Conservation (phyloP, 2,797 vertebrate species). For the Takifugu ocellatus region DNA sequence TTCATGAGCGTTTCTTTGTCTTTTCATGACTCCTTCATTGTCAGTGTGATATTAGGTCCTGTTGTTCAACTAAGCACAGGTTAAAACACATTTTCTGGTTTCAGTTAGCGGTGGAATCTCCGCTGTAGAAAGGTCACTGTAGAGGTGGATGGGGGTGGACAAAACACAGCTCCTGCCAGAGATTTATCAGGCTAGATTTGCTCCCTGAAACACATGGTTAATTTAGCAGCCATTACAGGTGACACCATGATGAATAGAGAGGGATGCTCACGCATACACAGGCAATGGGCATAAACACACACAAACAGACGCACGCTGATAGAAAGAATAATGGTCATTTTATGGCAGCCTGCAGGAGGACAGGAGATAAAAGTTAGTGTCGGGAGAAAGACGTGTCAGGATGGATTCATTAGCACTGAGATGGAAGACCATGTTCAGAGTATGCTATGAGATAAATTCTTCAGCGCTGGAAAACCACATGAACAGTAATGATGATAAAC, state of each 20-base stretch:
- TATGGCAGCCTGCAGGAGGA: constrained; percentile 72
- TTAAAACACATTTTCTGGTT: constrained; percentile 8
- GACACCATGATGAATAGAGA: constrained; percentile 78
- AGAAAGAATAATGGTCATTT: constrained; percentile 73
- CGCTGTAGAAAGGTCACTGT: constrained; percentile 58
- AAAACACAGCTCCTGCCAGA: constrained; percentile 68
- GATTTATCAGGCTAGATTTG: constrained; percentile 73
- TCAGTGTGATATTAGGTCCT: background rate
- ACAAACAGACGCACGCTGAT: constrained; percentile 41
- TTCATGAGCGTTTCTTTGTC: no score
- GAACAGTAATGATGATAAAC: constrained; percentile 14
- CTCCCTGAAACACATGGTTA: constrained; percentile 77
- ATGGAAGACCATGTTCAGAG: constrained; percentile 63
- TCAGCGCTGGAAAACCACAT: constrained; percentile 42
- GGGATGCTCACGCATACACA: constrained; percentile 70
- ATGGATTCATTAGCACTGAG: constrained; percentile 69
- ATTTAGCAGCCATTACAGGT: constrained; percentile 81
- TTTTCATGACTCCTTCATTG: no score
- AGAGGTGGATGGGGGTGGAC: constrained; percentile 71
- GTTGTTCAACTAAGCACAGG: constrained; percentile 14
- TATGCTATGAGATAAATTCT: constrained; percentile 36
- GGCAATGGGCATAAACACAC: constrained; percentile 70
- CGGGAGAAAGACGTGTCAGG: constrained; percentile 70
- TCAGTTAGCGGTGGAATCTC: constrained; percentile 22
- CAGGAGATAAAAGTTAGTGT: constrained; percentile 73